Evolutionary conservation across 2,113 vertebrate genomes (phyloP), one percentile per base, ranked within the genome.

Genomic region (Cavia porcellus): DNA sequence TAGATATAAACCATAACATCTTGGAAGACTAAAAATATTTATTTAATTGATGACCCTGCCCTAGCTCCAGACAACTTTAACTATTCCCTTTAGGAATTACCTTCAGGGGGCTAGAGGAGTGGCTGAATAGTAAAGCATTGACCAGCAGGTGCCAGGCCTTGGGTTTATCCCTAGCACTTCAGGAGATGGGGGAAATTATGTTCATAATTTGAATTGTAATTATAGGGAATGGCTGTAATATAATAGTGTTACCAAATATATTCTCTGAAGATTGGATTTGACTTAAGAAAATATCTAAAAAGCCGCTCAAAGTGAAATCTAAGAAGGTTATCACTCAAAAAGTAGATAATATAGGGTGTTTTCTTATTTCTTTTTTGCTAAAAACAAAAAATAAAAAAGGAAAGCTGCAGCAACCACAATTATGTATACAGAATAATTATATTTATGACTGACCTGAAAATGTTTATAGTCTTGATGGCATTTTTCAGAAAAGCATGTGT

Each of bases 241-340:
- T 77, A 70, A 22, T 20, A 79, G 42, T 66, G 15, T 90, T 81
- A 84, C 83, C 72, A 92, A 85, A 81, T 81, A 32, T 47, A 17
- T 91, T 70, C 57, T 93, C 57, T 92, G 28, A 95, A 88, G 62
- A 80, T 55, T 95, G 59, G 5, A 95, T 95, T 87, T 87, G 89
- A 91, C 30, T 72, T 95, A 64, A 89, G 59, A 94, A 93, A 94
- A 86, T 96, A 86, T 80, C 64, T 70, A 86, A 84, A 90, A 95
- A 91, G 0, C 89, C 94, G 17, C 92, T 93, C 57, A 89, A 30
- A 86, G 42, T 95, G 64, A 93, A 86, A 95, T 91, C 38, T 83
- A 89, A 19, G 50, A 96, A 96, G 38, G 22, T 3, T 89, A 81
- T 70, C 47, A 93, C 38, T 70, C 55, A 84, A 62, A 97, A 97